Percentiles rank a stretch among this genome's conserved stretches.
Evolutionary conservation across 2,888 invertebrate species (phyloP).

Genomic region (Bombylius discolor): DNA sequence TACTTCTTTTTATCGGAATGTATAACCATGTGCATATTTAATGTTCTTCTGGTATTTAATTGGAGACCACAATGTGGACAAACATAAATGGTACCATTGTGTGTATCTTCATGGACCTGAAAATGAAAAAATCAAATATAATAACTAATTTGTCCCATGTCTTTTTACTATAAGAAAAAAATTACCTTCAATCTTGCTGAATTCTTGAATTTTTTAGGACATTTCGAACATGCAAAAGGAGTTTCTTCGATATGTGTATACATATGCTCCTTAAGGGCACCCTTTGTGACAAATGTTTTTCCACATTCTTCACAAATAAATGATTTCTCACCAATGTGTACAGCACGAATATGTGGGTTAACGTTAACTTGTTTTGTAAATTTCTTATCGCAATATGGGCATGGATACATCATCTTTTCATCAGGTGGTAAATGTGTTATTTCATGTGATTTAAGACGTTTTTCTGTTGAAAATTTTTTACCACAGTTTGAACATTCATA

Average conservation of each 20-base stretch:
- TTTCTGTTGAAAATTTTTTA: constrained; percentile 14
- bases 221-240: constrained; percentile 36
- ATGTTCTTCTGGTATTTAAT: constrained; percentile 37
- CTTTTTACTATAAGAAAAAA: no score
- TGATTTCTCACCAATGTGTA: constrained; percentile 32
- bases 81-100: constrained; percentile 32
- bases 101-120: constrained; percentile 36
- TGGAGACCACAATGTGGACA: constrained; percentile 35
- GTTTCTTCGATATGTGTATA: constrained; percentile 38
- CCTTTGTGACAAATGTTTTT: constrained; percentile 36
- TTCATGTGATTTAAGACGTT: constrained; percentile 13
- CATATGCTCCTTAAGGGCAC: constrained; percentile 39
- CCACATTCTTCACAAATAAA: constrained; percentile 40
- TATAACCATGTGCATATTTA: constrained; percentile 36
- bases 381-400: constrained; percentile 15
- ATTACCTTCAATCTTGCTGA: constrained; percentile 24
- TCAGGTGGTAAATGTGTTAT: constrained; percentile 14
- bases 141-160: background rate
- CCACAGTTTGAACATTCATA: constrained; percentile 12
- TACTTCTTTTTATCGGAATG: constrained; percentile 31
- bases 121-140: background rate
- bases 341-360: constrained; percentile 16
- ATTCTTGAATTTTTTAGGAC: constrained; percentile 31
- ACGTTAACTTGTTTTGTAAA: constrained; percentile 9
- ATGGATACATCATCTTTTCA: constrained; percentile 11